Evolutionary conservation across 2,113 vertebrate species (phyloP).

Genomic region (Oophaga pumilio): DNA sequence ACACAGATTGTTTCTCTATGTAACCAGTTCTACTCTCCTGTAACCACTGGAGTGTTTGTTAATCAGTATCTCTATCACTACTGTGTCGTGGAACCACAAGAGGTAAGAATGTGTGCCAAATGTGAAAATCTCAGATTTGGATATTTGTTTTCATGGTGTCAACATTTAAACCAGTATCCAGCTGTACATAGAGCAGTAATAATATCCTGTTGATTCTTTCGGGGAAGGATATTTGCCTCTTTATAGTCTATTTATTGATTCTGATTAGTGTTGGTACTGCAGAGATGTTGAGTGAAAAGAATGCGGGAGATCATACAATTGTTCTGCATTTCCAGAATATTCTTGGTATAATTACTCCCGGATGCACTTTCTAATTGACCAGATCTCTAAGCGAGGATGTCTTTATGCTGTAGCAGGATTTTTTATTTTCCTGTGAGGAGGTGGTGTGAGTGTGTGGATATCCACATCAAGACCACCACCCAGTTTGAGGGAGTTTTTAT

Average conservation of each 20-base stretch:
- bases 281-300: background rate
- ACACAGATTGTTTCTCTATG: conserved; percentile 80
- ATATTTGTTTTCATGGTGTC: too few relatives aligned
- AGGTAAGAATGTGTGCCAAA: conserved; percentile 72
- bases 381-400: background rate
- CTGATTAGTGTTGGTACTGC: background rate
- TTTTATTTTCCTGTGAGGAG: too few relatives aligned
- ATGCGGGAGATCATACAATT: background rate
- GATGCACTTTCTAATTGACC: background rate
- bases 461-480: too few relatives aligned
- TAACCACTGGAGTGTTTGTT: conserved; percentile 73
- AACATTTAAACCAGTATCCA: too few relatives aligned
- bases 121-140: background rate
- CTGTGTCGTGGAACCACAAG: conserved; percentile 90
- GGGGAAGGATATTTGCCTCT: background rate
- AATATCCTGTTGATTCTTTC: background rate
- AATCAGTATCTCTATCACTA: conserved; percentile 92
- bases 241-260: background rate
- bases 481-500: too few relatives aligned
- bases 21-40: conserved; percentile 78
- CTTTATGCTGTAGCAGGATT: background rate
- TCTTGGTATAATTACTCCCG: background rate
- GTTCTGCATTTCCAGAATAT: background rate
- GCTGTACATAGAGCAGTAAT: background rate
- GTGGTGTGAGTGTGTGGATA: too few relatives aligned